A percentile compares a stretch with the other conserved stretches of the same genome.
These are phyloP conservation scores for Apamea monoglypha DNA, from an alignment of 2,888 invertebrate species.

Conservation along the genomic window DNA sequence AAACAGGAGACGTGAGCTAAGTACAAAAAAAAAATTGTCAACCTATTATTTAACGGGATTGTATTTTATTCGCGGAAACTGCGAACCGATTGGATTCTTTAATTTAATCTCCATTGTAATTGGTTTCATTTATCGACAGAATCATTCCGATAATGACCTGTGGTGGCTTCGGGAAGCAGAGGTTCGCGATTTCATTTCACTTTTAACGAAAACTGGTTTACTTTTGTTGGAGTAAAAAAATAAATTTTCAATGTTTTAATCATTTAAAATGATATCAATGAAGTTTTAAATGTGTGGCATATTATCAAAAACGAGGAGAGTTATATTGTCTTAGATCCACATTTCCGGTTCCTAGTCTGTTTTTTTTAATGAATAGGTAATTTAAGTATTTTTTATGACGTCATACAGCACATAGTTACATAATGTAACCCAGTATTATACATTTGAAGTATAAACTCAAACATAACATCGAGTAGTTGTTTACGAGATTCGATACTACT, in stretches of 20 bases:
- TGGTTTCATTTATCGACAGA: not conserved
- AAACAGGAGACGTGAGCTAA: not conserved
- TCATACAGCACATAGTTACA: slow-evolving; percentile 9
- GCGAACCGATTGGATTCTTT: not conserved
- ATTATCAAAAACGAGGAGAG: not conserved
- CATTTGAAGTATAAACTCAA: not conserved
- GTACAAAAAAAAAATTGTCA: not conserved
- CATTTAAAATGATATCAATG: not conserved
- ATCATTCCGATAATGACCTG: slow-evolving; percentile 12
- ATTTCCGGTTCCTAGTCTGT: not conserved
- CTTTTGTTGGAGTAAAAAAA: not conserved
- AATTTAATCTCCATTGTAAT: slow-evolving; percentile 21
- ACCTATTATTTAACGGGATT: not conserved
- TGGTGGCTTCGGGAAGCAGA: not conserved
- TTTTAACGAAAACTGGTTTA: slow-evolving; percentile 1
- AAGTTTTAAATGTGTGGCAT: not conserved
- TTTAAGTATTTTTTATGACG: not conserved
- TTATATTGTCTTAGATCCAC: slow-evolving; percentile 7
- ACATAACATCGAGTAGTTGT: slow-evolving; percentile 15
- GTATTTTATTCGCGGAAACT: not conserved
- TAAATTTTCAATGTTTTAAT: not conserved
- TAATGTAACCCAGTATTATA: not conserved
- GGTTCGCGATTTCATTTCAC: not conserved
- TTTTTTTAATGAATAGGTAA: not conserved
- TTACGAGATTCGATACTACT: not conserved